Evolutionary conservation across 2,888 invertebrate genomes (phyloP).

Genomic region (Micropterix aruncella): DNA sequence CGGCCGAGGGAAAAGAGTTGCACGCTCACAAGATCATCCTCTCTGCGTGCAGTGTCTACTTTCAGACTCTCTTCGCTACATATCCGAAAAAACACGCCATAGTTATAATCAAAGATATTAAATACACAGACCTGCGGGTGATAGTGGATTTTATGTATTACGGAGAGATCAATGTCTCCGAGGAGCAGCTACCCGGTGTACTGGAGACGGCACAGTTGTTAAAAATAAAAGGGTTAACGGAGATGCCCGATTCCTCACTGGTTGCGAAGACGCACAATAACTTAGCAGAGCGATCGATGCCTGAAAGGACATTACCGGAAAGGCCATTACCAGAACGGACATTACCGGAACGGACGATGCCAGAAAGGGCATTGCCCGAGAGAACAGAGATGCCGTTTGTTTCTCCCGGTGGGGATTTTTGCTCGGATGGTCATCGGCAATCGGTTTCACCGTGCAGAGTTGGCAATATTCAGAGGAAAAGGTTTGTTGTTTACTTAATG

Average conservation of each 20-base stretch:
- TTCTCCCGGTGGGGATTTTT: constrained; percentile 41
- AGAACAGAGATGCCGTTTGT: no score
- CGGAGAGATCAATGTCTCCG: constrained; percentile 84
- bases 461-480: constrained; percentile 39
- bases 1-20: constrained; percentile 79
- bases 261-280: constrained; percentile 56
- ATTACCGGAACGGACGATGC: constrained; percentile 15
- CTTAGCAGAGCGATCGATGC: constrained; percentile 29
- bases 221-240: constrained; percentile 79
- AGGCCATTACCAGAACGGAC: not conserved
- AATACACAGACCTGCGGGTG: constrained; percentile 70
- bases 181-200: constrained; percentile 61
- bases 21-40: constrained; percentile 83
- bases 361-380: no score
- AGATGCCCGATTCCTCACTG: constrained; percentile 69
- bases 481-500: constrained; percentile 46
- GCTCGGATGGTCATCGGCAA: constrained; percentile 38
- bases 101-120: constrained; percentile 79
- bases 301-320: constrained; percentile 16
- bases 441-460: constrained; percentile 52
- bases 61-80: constrained; percentile 74
- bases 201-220: constrained; percentile 73
- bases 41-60: constrained; percentile 87
- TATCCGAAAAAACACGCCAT: constrained; percentile 85
- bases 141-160: constrained; percentile 90